A percentile compares a stretch with the other conserved stretches of the same genome.
phyloP scores from a whole-genome alignment of 2,888 invertebrate genomes.

The Microdon myrmicae region DNA sequence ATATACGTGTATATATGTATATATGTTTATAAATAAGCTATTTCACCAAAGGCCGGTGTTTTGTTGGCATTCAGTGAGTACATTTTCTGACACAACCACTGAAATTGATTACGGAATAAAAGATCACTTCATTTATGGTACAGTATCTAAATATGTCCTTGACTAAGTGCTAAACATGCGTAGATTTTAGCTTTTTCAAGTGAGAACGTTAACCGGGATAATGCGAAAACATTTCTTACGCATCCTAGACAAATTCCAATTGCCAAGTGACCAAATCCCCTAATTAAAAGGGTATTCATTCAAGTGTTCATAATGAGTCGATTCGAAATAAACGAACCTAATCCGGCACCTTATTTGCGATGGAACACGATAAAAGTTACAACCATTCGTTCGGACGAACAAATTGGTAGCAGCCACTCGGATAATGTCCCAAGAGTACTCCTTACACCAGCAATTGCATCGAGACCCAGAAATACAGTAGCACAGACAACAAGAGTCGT shows the following conservation, averaged over 20 bases:
- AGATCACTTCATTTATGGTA: no score
- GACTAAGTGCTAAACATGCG: no score
- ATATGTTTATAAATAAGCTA: no score
- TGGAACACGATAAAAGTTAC: slow-evolving; percentile 41
- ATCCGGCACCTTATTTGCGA: slow-evolving; percentile 47
- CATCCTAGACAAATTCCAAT: slow-evolving; percentile 22
- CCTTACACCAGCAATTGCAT: slow-evolving; percentile 29
- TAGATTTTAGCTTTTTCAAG: no score
- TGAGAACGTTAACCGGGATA: no score
- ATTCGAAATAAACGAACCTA: slow-evolving; percentile 51
- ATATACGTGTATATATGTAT: no score
- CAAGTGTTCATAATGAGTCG: slow-evolving; percentile 50
- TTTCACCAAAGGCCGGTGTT: no score
- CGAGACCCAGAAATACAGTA: slow-evolving; percentile 5
- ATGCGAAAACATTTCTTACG: no score
- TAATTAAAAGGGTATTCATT: slow-evolving; percentile 44
- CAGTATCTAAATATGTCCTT: no score
- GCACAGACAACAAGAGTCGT: neutral
- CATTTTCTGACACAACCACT: no score
- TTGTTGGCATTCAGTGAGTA: no score
- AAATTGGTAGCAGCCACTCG: slow-evolving; percentile 5
- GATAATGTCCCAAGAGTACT: slow-evolving; percentile 24
- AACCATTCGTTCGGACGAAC: neutral
- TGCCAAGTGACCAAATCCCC: slow-evolving; percentile 42
- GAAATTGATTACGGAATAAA: no score